Percentiles rank a stretch among this genome's conserved stretches.
phyloP scores from a whole-genome alignment of 2,113 vertebrate genomes.

The Planiliza haematocheilus region DNA sequence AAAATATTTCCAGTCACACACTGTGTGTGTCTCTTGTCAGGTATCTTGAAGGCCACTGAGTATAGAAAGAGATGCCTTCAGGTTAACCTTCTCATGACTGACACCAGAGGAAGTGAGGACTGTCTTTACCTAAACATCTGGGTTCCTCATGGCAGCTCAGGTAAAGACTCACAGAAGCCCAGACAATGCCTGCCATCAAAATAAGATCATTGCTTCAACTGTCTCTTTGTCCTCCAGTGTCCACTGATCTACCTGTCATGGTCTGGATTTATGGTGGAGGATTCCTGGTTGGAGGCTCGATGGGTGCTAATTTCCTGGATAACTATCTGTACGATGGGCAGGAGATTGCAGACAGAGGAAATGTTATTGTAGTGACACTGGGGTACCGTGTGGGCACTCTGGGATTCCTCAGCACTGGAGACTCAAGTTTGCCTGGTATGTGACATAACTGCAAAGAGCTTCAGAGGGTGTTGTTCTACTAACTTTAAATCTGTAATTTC shows the following conservation, averaged over 20 bases:
- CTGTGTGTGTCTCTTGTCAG: constrained; percentile 68
- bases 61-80: constrained; percentile 88
- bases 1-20: neutral
- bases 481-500: no score
- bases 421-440: constrained; percentile 76
- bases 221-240: constrained; percentile 80
- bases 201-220: neutral
- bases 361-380: constrained; percentile 92
- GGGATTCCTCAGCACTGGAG: constrained; percentile 95
- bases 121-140: constrained; percentile 98
- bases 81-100: constrained; percentile 78
- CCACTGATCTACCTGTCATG: constrained; percentile 90
- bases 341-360: constrained; percentile 89
- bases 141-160: constrained; percentile 86
- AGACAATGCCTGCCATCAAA: no score
- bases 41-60: constrained; percentile 82
- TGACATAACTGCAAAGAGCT: neutral
- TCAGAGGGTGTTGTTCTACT: no score
- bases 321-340: constrained; percentile 92
- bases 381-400: constrained; percentile 92
- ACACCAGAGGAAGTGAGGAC: constrained; percentile 85
- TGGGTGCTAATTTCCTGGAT: constrained; percentile 87
- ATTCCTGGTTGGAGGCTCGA: constrained; percentile 85
- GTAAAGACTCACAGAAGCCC: constrained; percentile 42
- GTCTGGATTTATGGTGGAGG: constrained; percentile 91